Percentiles rank a stretch among this genome's conserved stretches.
Evolutionary conservation across 2,888 invertebrate genomes (phyloP).

Genomic region (Stomorhina lunata): DNA sequence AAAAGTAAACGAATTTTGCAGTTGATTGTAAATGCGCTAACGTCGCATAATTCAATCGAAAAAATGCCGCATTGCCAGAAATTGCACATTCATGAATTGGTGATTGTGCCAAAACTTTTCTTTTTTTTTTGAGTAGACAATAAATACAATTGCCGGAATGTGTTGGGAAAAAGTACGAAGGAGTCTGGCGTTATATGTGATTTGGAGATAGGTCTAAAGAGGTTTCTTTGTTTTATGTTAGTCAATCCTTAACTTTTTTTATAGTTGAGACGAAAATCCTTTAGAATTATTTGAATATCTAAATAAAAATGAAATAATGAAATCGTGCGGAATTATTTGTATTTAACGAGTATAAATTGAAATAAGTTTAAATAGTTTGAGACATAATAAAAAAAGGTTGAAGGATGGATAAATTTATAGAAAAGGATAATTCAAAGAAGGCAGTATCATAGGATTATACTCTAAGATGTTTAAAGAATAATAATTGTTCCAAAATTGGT

Average conservation of each 20-base stretch:
- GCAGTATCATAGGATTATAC: too few species aligned
- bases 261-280: neutral
- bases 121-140: slow-evolving; percentile 46
- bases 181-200: neutral
- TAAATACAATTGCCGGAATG: slow-evolving; percentile 19
- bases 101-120: slow-evolving; percentile 63
- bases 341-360: slow-evolving; percentile 52
- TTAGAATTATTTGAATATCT: slow-evolving; percentile 12
- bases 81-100: slow-evolving; percentile 65
- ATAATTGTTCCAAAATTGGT: too few species aligned
- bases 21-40: slow-evolving; percentile 62
- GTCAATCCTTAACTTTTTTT: neutral
- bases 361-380: slow-evolving; percentile 48
- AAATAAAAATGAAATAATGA: slow-evolving; percentile 50
- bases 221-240: slow-evolving; percentile 36
- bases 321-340: slow-evolving; percentile 63
- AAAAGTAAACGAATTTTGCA: slow-evolving; percentile 8
- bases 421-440: too few species aligned
- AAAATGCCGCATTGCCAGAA: slow-evolving; percentile 67
- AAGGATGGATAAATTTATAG: too few species aligned
- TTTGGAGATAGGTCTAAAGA: slow-evolving; percentile 9
- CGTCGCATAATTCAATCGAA: slow-evolving; percentile 66
- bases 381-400: neutral
- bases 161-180: neutral
- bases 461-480: too few species aligned